Conservation (phyloP, 2,113 vertebrate species). For the Raja brachyura region DNA sequence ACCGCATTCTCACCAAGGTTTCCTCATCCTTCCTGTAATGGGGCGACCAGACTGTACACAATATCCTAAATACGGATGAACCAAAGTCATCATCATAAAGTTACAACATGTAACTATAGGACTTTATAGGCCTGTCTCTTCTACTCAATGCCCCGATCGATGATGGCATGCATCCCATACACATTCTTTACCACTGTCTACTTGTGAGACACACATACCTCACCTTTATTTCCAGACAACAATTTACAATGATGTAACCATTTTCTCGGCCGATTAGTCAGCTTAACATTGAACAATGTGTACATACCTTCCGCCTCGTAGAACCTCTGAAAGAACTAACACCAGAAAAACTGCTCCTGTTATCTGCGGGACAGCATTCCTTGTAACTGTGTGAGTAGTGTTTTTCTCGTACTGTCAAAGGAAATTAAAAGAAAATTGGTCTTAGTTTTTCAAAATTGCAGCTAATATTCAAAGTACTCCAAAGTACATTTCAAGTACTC, state of each 20-base stretch:
- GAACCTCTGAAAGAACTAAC: conserved; percentile 21
- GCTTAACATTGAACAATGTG: not conserved
- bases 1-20: no score
- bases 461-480: not conserved
- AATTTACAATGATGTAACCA: not conserved
- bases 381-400: conserved; percentile 26
- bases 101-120: no score
- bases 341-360: not conserved
- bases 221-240: not conserved
- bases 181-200: no score
- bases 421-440: not conserved
- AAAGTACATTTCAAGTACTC: not conserved
- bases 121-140: no score
- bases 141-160: no score
- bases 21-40: no score
- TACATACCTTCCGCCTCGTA: conserved; percentile 17
- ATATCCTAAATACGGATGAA: no score
- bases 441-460: not conserved
- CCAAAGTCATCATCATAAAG: no score
- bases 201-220: not conserved
- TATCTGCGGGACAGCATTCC: not conserved
- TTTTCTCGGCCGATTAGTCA: not conserved
- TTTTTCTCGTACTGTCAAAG: conserved; percentile 16
- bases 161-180: no score
- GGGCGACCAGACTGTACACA: no score